Evolutionary conservation across 1,140 invertebrate genomes (phyloP).

Genomic region (Cepaea nemoralis): DNA sequence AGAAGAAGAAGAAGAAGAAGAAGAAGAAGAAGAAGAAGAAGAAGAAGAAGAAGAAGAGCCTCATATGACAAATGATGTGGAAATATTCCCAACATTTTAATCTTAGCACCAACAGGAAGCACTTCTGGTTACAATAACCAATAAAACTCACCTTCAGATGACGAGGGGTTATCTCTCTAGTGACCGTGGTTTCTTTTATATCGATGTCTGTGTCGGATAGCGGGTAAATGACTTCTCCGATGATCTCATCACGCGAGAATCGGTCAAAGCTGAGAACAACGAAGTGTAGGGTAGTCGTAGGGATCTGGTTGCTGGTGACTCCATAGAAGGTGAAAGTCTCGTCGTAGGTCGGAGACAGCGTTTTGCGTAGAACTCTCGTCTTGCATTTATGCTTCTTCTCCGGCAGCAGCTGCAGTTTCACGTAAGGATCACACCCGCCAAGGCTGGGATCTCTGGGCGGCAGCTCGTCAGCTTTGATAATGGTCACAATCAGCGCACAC

Average conservation of each 20-base stretch:
- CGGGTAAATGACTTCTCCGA: conserved; percentile 78
- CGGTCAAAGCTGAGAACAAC: conserved; percentile 92
- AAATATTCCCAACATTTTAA: no score
- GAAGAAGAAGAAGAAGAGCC: conserved; percentile 14
- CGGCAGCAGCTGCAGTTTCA: conserved; percentile 87
- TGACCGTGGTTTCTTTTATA: conserved; percentile 61
- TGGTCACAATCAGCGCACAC: conserved; percentile 89
- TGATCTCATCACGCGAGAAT: conserved; percentile 89
- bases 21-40: neutral
- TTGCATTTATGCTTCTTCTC: conserved; percentile 90
- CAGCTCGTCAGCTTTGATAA: conserved; percentile 78
- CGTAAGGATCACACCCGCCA: conserved; percentile 88
- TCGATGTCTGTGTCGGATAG: conserved; percentile 74
- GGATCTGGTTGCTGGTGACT: conserved; percentile 81
- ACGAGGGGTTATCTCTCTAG: conserved; percentile 65
- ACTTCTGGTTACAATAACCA: no score
- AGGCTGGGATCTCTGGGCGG: conserved; percentile 70
- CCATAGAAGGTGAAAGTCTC: conserved; percentile 88
- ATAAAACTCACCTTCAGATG: conserved; percentile 63
- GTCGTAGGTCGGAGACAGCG: conserved; percentile 88
- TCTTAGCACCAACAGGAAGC: no score
- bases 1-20: neutral
- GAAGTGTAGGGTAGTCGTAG: conserved; percentile 81
- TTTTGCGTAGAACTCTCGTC: conserved; percentile 86
- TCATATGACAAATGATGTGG: no score